These are phyloP conservation scores for Bergia puertoricense DNA, from an alignment of 92 coral and sea anemone species.

Conservation along the genomic window DNA sequence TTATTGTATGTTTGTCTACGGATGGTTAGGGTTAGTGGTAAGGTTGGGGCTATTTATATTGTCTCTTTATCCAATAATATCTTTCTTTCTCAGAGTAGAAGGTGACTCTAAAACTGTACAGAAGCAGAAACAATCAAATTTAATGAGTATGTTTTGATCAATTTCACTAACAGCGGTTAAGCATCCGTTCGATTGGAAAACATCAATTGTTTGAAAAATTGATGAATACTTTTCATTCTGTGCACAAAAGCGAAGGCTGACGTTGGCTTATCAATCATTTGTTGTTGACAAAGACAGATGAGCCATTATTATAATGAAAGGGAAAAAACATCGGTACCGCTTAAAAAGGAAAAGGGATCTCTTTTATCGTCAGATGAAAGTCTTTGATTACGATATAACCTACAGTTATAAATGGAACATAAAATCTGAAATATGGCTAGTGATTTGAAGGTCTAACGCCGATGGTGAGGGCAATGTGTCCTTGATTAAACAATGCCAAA, in stretches of 20 bases:
- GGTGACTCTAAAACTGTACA: not conserved
- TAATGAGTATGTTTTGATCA: not conserved
- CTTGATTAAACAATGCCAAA: too few relatives aligned
- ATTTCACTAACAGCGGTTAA: not conserved
- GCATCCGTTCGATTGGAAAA: constrained; percentile 15
- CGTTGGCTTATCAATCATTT: not conserved
- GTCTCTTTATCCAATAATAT: too few relatives aligned
- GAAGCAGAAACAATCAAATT: not conserved
- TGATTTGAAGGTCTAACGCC: too few relatives aligned
- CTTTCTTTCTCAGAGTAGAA: too few relatives aligned
- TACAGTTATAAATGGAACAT: too few relatives aligned
- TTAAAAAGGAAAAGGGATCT: not conserved
- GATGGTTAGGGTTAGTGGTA: too few relatives aligned
- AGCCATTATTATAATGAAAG: not conserved
- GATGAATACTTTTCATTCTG: not conserved
- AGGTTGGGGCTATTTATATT: too few relatives aligned
- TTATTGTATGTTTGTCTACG: too few relatives aligned
- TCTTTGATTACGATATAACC: too few relatives aligned
- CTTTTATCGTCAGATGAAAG: not conserved
- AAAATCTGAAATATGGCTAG: too few relatives aligned
- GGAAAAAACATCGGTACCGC: not conserved
- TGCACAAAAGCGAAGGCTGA: not conserved
- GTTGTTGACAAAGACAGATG: not conserved
- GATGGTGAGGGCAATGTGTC: too few relatives aligned
- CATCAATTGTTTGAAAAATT: constrained; percentile 8